phyloP scores from a whole-genome alignment of 64 coral and sea anemone genomes.

The Exaiptasia diaphana region DNA sequence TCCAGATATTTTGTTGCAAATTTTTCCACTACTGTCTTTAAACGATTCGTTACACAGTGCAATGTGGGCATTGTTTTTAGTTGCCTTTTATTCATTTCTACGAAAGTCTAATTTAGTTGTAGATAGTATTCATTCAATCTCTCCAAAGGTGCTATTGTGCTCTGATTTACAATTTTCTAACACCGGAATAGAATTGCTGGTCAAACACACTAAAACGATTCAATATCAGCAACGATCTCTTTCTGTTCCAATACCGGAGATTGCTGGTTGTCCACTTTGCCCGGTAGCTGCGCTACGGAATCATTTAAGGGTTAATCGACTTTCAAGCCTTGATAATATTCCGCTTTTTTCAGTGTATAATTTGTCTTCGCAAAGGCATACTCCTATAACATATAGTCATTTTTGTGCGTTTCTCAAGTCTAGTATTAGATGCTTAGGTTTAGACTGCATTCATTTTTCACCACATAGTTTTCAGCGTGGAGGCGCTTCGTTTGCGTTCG shows the following conservation, averaged over 20 bases:
- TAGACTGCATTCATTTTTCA: neutral
- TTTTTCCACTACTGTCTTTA: slow-evolving; percentile 6
- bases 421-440: neutral
- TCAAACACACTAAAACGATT: neutral
- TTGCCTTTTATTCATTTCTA: slow-evolving; percentile 39
- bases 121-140: neutral
- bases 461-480: neutral
- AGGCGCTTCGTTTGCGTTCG: neutral
- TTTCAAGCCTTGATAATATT: neutral
- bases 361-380: neutral
- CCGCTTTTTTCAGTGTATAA: neutral
- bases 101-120: slow-evolving; percentile 32
- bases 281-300: neutral
- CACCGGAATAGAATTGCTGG: neutral
- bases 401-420: neutral
- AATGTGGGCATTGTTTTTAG: slow-evolving; percentile 22
- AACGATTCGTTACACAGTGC: neutral
- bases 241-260: neutral
- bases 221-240: neutral
- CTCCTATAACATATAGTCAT: neutral
- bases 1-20: neutral
- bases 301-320: neutral
- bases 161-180: neutral
- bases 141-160: slow-evolving; percentile 4
- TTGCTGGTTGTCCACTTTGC: neutral